Evolutionary conservation across 1,140 invertebrate species (phyloP), one percentile per base, ranked within the genome.

Genomic region (Drosophila ogumai): DNA sequence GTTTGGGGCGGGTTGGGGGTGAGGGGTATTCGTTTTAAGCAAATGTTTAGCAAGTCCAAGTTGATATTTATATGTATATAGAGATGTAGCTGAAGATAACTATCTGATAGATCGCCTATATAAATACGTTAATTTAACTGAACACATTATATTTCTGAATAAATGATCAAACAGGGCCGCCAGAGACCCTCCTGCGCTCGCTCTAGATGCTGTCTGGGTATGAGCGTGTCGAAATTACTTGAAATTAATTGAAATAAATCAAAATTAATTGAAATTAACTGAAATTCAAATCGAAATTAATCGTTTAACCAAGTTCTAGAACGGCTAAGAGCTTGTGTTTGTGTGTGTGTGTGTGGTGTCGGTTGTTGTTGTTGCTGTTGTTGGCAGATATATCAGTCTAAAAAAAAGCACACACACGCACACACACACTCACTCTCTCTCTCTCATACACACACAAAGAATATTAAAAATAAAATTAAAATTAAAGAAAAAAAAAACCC

Each of bases 91-190:
- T 78, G 60, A 66, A 36, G 56, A 80, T 50, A 71, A 75, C 63
- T 75, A 82, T 79, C 32, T 66, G 71, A 71, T 82, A 84, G 76
- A 67, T 73, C 73, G 72, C 72, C 76, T 88, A 80, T 84, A 80
- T 84, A 77, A 81, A 84, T 88, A 87, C 72, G 84, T 84, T 87
- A 87, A 57, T 32, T 87, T 87, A 87, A 84, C 84, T 88, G 84
- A 88, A 88, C 85, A 88, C 85, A 88, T 38, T 15, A 10, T 81
- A 57, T 68, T 68, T 90, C 69, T 84, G 55, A 78, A 76, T 52
- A 76, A 36, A 54, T 38, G 19, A 84, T 49, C 43, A 31, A 57
- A 72, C 25, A 88, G 73, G 82, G 84, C 73, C 50, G 12, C n/a
- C 32, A 50, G 47, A 50, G 49, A n/a, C 19, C 7, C 47, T 57